A percentile compares a stretch with the other conserved stretches of the same genome.
Conservation (phyloP, 2,113 vertebrate species). For the Gymnogyps californianus region DNA sequence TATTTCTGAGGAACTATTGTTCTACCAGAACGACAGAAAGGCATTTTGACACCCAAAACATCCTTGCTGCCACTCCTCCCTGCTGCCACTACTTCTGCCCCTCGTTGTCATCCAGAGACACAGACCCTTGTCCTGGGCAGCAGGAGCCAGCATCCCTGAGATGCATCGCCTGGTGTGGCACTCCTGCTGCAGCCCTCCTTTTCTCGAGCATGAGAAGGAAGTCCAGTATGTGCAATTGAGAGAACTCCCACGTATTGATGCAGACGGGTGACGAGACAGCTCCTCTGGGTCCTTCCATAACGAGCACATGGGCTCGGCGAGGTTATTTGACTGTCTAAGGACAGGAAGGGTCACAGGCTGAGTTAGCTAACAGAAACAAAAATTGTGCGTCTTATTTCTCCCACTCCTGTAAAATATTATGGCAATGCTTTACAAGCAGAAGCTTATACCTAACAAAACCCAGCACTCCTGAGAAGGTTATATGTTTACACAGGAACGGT, state of each 20-base stretch:
- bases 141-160: not conserved
- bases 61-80: not conserved
- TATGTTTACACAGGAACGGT: not conserved
- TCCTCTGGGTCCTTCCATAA: not conserved
- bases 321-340: not conserved
- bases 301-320: not conserved
- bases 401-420: not conserved
- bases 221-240: accelerated
- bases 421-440: not conserved
- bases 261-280: not conserved
- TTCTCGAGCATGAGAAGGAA: not conserved
- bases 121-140: not conserved
- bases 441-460: not conserved
- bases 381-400: not conserved
- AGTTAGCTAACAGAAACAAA: not conserved
- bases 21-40: not conserved
- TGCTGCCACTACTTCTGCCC: not conserved
- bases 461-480: not conserved
- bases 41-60: not conserved
- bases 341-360: not conserved
- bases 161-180: not conserved
- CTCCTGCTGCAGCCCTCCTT: not conserved
- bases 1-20: not conserved
- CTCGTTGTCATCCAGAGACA: accelerated
- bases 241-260: not conserved